Evolutionary conservation across 2,113 vertebrate genomes (phyloP), one percentile per base, ranked within the genome.

Genomic region (Picathartes gymnocephalus): DNA sequence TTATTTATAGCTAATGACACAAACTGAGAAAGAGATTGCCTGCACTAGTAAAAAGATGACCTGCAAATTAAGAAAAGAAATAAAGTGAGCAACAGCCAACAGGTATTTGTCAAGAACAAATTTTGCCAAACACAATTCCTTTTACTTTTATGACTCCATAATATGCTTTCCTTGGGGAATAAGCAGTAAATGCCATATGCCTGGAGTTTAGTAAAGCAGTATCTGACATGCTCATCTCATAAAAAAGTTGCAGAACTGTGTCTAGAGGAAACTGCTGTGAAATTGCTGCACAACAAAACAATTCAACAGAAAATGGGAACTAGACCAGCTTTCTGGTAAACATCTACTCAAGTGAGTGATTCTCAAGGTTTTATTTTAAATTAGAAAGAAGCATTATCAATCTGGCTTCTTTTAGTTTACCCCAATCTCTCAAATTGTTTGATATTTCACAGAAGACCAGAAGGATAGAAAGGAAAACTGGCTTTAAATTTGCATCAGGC

Each of bases 391-490:
- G 40, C 6, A 24, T 12, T 21, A 62, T 50, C 11, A 77, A 58
- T 42, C 7, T 66, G 54, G 10, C 7, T 73, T 94, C 14, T 22
- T 40, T 13, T 1, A 17, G 15, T 42, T 70, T 14, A 39, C 12
- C 16, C 2, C n/a, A 25, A 4, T 44, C 31, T 88, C 2, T 0
- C 6, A 20, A n/a, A n/a, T n/a, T n/a, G 0, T 50, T 61, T 40
- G 19, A 8, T 87, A 51, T 35, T 84, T 84, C 61, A 66, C 27
- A 56, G 27, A 82, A 72, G n/a, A 50, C 18, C 18, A 48, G 21
- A 77, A 73, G 12, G 19, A 35, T 1, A 22, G 20, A 82, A 68
- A 12, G 30, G 9, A 76, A 86, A 88, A 62, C 6, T 18, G 27
- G 23, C 9, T 74, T 92, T 71, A 73, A 74, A 71, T 86, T 91